Evolutionary conservation across 2,113 vertebrate species (phyloP).

Genomic region (Galemys pyrenaicus): DNA sequence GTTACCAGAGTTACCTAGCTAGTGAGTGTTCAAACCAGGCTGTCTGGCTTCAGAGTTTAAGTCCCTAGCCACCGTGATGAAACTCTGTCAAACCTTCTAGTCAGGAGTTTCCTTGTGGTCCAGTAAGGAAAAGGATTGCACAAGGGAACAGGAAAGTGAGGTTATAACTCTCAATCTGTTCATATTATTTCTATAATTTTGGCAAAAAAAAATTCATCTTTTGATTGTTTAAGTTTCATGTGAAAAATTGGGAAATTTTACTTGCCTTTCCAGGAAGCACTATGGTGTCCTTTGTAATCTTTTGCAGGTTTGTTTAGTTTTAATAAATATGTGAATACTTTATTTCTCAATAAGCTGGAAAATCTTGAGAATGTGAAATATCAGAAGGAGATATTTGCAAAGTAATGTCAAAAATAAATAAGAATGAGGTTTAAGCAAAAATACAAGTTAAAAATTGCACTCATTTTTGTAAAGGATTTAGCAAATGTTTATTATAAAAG

Average conservation of each 20-base stretch:
- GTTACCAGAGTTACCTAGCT: background rate
- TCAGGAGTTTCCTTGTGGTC: background rate
- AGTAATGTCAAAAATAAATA: background rate
- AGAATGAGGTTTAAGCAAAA: background rate
- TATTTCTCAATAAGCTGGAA: background rate
- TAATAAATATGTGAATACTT: background rate
- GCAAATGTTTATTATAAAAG: background rate
- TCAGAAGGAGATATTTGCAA: background rate
- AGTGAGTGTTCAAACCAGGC: background rate
- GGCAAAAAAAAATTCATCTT: background rate
- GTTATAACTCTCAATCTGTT: background rate
- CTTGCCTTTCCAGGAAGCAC: constrained; percentile 2
- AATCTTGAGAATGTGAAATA: background rate
- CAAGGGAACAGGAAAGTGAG: background rate
- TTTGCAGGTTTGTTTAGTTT: background rate
- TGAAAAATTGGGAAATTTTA: background rate
- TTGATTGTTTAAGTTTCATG: background rate
- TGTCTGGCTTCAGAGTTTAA: background rate
- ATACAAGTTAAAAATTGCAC: background rate
- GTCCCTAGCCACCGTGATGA: background rate
- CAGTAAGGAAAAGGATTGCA: background rate
- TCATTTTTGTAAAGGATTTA: background rate
- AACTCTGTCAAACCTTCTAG: background rate
- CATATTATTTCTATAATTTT: background rate
- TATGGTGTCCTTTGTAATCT: background rate